Percentiles rank a stretch among this genome's conserved stretches.
Evolutionary conservation across 2,797 vertebrate genomes (phyloP).

Genomic region (Sphenodon punctatus): DNA sequence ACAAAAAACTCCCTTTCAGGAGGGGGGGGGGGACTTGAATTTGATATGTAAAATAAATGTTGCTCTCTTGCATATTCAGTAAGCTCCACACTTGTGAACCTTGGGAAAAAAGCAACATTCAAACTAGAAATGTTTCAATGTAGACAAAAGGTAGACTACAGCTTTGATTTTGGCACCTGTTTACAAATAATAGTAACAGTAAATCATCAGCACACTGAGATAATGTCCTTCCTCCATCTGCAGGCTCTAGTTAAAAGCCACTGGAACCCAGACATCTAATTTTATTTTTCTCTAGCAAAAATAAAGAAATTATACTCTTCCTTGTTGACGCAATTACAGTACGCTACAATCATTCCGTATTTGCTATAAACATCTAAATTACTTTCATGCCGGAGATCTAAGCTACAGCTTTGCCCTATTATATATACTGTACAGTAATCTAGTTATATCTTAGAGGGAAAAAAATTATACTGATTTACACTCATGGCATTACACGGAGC

Average conservation of each 20-base stretch:
- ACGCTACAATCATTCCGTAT: not conserved
- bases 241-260: not conserved
- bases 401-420: not conserved
- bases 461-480: not conserved
- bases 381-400: not conserved
- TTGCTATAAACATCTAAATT: not conserved
- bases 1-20: not conserved
- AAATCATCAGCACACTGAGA: not conserved
- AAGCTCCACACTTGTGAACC: not conserved
- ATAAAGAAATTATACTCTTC: slow-evolving; percentile 14
- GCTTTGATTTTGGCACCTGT: too few species aligned
- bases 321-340: not conserved
- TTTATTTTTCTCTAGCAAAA: slow-evolving; percentile 20
- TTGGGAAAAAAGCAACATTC: not conserved
- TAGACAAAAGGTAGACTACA: too few species aligned
- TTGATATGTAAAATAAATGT: not conserved
- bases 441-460: not conserved
- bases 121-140: too few species aligned
- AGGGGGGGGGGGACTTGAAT: too few species aligned
- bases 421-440: not conserved
- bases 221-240: not conserved
- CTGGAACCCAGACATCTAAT: not conserved
- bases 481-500: not conserved
- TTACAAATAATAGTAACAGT: not conserved
- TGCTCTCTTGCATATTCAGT: too few species aligned